Conservation (phyloP, 2,888 invertebrate species). For the Cephus pygmeus region DNA sequence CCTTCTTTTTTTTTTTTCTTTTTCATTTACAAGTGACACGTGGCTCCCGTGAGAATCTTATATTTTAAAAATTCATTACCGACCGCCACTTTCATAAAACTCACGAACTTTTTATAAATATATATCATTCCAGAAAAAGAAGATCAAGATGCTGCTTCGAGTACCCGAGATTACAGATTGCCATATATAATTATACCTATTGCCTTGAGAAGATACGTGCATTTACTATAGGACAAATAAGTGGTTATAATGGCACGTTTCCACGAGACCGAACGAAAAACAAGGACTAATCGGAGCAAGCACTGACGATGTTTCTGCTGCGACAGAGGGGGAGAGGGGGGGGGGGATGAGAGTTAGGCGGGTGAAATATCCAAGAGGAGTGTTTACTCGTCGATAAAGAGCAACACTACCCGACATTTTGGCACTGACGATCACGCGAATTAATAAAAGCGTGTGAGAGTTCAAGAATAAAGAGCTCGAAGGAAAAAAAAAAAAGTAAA, state of each 20-base stretch:
- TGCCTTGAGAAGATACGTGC: background rate
- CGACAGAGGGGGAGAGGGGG: constrained; percentile 24
- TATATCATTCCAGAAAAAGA: background rate
- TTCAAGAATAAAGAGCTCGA: background rate
- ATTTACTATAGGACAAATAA: background rate
- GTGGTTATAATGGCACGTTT: background rate
- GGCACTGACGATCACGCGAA: background rate
- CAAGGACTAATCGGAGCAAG: constrained; percentile 3
- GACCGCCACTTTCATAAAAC: too few relatives aligned
- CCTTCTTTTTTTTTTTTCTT: background rate
- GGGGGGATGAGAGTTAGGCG: background rate
- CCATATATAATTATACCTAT: background rate
- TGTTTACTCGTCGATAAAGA: background rate
- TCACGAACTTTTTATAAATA: background rate
- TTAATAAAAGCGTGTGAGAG: background rate
- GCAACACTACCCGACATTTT: background rate
- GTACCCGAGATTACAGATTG: background rate
- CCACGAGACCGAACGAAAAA: constrained; percentile 13
- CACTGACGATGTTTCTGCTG: background rate
- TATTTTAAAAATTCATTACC: background rate
- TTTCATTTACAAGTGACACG: background rate
- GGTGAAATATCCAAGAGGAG: background rate
- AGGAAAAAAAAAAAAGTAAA: background rate
- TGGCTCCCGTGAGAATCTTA: background rate
- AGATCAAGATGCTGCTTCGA: background rate